A percentile compares a stretch with the other conserved stretches of the same genome.
phyloP scores from a whole-genome alignment of 2,113 vertebrate genomes.

The Mellivora capensis region DNA sequence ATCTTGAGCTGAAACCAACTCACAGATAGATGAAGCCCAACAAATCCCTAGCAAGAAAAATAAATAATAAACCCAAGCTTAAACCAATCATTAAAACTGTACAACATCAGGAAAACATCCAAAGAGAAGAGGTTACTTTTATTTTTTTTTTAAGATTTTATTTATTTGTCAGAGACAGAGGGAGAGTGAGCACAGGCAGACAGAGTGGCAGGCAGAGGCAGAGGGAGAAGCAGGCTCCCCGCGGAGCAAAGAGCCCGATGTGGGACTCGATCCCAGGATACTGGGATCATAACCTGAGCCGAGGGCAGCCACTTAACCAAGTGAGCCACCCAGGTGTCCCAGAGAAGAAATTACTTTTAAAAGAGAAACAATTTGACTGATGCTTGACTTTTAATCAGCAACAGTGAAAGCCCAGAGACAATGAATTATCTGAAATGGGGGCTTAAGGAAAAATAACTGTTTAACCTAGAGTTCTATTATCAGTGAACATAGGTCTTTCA shows the following conservation, averaged over 20 bases:
- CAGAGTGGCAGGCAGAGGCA: no score
- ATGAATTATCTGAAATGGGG: neutral
- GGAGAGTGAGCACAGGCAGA: no score
- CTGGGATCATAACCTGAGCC: no score
- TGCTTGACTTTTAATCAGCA: neutral
- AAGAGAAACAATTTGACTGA: slow-evolving; percentile 24
- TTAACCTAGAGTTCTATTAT: slow-evolving; percentile 29
- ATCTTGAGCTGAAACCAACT: neutral
- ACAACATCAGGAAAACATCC: neutral
- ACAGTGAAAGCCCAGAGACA: neutral
- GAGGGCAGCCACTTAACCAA: no score
- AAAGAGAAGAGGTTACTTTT: neutral
- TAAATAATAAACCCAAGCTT: slow-evolving; percentile 1
- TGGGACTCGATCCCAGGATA: no score
- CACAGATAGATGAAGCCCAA: neutral
- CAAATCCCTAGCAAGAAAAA: neutral
- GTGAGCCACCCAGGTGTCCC: no score
- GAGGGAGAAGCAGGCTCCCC: no score
- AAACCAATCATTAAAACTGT: slow-evolving; percentile 31
- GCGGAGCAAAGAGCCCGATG: no score
- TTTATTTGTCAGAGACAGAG: no score
- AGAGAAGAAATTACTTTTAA: neutral
- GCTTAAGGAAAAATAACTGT: neutral
- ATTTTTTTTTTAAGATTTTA: no score
- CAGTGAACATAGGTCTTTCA: neutral